Evolutionary conservation across 2,113 vertebrate species (phyloP), one percentile per base, ranked within the genome.

Genomic region (Hystrix brachyura): DNA sequence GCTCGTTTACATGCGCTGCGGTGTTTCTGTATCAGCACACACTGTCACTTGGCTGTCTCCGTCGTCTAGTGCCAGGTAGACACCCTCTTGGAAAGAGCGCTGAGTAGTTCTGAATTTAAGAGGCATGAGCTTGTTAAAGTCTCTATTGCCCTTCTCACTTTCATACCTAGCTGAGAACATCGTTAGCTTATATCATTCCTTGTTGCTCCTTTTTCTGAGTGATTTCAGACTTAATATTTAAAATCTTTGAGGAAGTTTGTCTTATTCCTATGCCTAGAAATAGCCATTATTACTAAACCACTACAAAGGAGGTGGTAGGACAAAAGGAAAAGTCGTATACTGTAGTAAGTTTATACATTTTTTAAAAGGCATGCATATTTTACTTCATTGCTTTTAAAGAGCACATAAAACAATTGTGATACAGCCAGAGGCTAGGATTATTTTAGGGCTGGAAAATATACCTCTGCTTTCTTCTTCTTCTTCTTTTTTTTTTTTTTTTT

Each of bases 1-100:
- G 90, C 86, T 97, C 2, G 0, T 90, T 96, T 82, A 60, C 3
- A 4, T 71, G 34, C 5, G 3, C 17, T 43, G 10, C 18, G 57
- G 64, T 53, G 60, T 95, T 95, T 98, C 95, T 79, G 87, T 94
- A 79, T 84, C 84, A 71, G 1, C 86, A 51, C 17, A 74, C 21
- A 46, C 38, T 94, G 3, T 2, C 0, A 57, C 6, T 2, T 7
- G 8, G n/a, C 11, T 79, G 65, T 48, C 5, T 62, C 57, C 23
- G 4, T 53, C 60, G 69, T 48, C 84, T 92, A 34, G 11, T 51
- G n/a, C 69, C 93, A 59, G 72, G 0, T 14, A 53, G 15, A 48
- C 4, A 46, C 19, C 86, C 81, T 86, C 74, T 59, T 72, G 74
- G 82, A 57, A 89, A 79, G 51, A 79, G 51, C 43, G 67, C 15